Evolutionary conservation across 2,888 invertebrate species (phyloP).

Genomic region (Coelinius sp.): DNA sequence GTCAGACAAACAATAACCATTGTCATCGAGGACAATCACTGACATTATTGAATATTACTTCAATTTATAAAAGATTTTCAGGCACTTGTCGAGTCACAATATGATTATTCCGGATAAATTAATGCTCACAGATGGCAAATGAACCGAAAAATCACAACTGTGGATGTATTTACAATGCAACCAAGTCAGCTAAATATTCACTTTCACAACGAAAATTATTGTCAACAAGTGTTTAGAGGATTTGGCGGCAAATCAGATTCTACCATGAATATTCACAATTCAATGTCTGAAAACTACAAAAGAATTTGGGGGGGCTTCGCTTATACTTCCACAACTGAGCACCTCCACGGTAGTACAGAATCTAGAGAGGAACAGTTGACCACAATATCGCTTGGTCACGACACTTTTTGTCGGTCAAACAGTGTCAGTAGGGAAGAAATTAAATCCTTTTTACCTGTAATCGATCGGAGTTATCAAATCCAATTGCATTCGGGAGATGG

Average conservation of each 20-base stretch:
- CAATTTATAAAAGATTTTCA: not conserved
- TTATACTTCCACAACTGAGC: too few relatives aligned
- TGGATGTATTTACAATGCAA: not conserved
- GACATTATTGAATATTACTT: not conserved
- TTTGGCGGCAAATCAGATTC: not conserved
- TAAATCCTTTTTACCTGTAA: too few relatives aligned
- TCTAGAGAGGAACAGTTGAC: too few relatives aligned
- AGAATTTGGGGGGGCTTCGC: too few relatives aligned
- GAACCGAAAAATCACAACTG: not conserved
- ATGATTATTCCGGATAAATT: not conserved
- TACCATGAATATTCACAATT: too few relatives aligned
- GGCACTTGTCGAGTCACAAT: not conserved
- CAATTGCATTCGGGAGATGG: too few relatives aligned
- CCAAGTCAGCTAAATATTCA: not conserved
- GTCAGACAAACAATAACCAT: conserved; percentile 1
- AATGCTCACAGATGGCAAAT: not conserved
- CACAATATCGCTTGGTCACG: too few relatives aligned
- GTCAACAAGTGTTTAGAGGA: not conserved
- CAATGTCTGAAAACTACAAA: too few relatives aligned
- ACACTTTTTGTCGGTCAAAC: too few relatives aligned
- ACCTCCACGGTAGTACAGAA: too few relatives aligned
- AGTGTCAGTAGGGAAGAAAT: too few relatives aligned
- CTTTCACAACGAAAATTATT: not conserved
- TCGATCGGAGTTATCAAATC: too few relatives aligned
- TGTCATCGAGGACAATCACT: not conserved